Conservation (phyloP, 2,113 vertebrate genomes). For the Etheostoma spectabile region DNA sequence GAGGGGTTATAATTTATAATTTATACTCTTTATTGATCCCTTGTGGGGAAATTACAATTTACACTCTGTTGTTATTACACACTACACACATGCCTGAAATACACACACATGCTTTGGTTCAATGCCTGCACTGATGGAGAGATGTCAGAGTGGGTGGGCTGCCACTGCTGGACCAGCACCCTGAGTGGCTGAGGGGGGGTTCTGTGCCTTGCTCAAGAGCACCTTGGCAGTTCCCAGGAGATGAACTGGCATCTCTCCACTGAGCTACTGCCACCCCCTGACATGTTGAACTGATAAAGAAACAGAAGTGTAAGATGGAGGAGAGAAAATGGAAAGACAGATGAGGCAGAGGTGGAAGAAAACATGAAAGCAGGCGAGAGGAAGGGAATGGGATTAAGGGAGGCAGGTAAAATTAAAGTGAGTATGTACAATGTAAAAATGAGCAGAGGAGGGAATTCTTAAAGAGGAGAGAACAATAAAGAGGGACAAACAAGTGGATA, state of each 20-base stretch:
- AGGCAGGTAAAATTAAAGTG: conserved; percentile 8
- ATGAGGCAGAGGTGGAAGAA: conserved; percentile 40
- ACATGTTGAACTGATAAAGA: conserved; percentile 30
- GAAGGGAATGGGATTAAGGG: conserved; percentile 33
- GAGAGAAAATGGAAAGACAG: conserved; percentile 33
- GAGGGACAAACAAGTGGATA: conserved; percentile 8
- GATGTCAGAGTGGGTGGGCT: no score
- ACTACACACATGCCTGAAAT: no score
- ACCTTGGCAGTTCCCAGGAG: no score
- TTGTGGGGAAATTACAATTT: no score
- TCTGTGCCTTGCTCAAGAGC: no score
- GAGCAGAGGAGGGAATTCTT: not conserved
- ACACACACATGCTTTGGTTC: no score
- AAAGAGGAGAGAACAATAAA: conserved; percentile 7
- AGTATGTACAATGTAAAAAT: conserved; percentile 17
- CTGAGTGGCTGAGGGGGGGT: no score
- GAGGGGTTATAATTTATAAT: conserved; percentile 26
- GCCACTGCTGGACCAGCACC: no score
- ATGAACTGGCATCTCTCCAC: no score
- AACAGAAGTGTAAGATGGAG: conserved; percentile 21
- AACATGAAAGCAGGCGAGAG: conserved; percentile 53
- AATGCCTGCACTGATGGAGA: no score
- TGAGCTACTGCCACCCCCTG: not conserved
- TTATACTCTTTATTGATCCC: no score
- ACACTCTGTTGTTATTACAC: no score